Evolutionary conservation across 2,797 vertebrate genomes (phyloP), one percentile per base, ranked within the genome.

Genomic region (Myotis vivesi): DNA sequence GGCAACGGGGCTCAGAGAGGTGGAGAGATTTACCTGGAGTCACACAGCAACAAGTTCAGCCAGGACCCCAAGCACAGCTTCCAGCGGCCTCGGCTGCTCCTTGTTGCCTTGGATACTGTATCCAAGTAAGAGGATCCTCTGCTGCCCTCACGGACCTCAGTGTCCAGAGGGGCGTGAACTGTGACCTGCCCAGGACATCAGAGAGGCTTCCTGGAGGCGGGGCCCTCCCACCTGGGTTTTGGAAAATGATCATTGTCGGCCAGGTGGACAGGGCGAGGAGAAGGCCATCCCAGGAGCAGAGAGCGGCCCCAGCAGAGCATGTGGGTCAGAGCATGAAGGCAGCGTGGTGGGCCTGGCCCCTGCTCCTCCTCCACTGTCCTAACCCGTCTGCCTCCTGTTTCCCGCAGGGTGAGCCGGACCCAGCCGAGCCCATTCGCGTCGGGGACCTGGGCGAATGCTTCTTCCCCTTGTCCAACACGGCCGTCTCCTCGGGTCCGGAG

Each of bases 361-460:
- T 41, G 10, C 30, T 20, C 51, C 25, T 3, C 8, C 51, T 30
- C 44, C 33, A 6, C 22, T 7, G 1, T 53, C 66, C 68, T 49
- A 13, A 49, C 33, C 57, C 6, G 0, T 51, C n/a, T 28, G 4
- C 36, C 72, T 80, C 69, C 73, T 71, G 92, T 94, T 94, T 87
- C 64, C 68, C 94, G 76, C 96, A 98, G 98, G 97, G 96, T n/a
- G 97, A 66, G 53, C 96, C 95, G 10, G 95, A 98, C 38, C 97
- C 77, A 3, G 96, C 96, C 20, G 98, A 97, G 77, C 97, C 98
- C 82, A 51, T 6, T 91, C 95, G 0, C 2, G 88, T 75, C 62
- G 97, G 95, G 11, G 97, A 96, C 93, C 69, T 98, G 66, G 97
- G 95, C 1, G 97, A 98, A 71, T 97, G 97, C 80, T 95, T 98